phyloP scores from a whole-genome alignment of 2,113 vertebrate genomes.

The Rhinopithecus roxellana region DNA sequence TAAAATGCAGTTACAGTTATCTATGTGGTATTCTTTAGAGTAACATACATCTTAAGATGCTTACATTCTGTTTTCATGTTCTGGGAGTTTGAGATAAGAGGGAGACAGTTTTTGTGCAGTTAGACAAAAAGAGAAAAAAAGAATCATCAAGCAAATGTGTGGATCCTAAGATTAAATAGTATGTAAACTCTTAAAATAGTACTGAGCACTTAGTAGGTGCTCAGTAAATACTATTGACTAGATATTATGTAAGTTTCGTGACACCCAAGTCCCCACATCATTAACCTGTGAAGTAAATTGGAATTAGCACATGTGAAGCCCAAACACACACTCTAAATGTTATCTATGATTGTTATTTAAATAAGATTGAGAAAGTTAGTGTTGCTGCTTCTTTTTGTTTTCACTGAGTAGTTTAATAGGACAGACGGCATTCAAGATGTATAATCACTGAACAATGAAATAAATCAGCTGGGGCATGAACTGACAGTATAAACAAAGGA shows the following conservation, averaged over 20 bases:
- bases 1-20: neutral
- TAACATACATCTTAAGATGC: neutral
- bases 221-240: neutral
- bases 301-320: neutral
- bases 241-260: neutral
- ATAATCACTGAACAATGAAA: neutral
- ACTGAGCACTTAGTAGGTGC: neutral
- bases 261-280: neutral
- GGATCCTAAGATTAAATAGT: neutral
- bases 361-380: neutral
- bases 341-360: neutral
- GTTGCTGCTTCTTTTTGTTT: neutral
- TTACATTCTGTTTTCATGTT: neutral
- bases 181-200: neutral
- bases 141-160: neutral
- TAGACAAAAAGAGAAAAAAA: neutral
- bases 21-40: neutral
- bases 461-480: neutral
- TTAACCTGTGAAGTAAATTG: neutral
- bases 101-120: neutral
- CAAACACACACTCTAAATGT: neutral
- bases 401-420: neutral
- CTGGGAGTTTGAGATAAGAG: neutral
- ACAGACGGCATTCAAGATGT: neutral
- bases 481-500: neutral